A percentile compares a stretch with the other conserved stretches of the same genome.
These are phyloP conservation scores for Pheosia gnoma DNA, from an alignment of 2,888 invertebrate species.

Conservation along the genomic window DNA sequence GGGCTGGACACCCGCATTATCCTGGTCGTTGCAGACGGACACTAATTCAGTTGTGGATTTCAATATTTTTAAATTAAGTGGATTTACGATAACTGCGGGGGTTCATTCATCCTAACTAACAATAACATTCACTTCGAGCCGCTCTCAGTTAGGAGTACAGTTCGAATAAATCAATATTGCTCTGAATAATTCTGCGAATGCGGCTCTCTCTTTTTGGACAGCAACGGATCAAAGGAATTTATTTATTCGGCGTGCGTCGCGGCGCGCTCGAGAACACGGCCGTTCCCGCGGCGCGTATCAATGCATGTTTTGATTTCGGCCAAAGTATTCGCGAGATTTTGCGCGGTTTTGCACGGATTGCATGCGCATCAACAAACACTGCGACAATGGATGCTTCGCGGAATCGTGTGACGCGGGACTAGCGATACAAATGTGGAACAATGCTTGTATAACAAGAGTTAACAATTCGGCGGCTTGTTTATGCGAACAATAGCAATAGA, in stretches of 20 bases:
- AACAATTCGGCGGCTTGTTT: constrained; percentile 75
- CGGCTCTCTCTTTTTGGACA: constrained; percentile 9
- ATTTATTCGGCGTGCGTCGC: constrained; percentile 34
- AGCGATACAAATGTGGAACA: constrained; percentile 76
- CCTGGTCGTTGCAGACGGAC: constrained; percentile 39
- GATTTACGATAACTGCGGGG: constrained; percentile 53
- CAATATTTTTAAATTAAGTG: constrained; percentile 62
- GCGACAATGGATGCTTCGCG: constrained; percentile 78
- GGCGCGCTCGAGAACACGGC: constrained; percentile 42
- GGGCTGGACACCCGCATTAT: constrained; percentile 77
- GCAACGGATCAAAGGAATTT: constrained; percentile 24
- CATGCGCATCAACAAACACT: constrained; percentile 73
- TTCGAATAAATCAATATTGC: neutral
- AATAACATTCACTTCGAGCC: constrained; percentile 14
- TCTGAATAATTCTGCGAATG: neutral
- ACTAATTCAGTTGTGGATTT: constrained; percentile 61
- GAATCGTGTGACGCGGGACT: constrained; percentile 72
- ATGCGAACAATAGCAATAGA: constrained; percentile 72
- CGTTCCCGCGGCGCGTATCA: constrained; percentile 52
- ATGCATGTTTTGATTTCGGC: constrained; percentile 68
- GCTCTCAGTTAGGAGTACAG: constrained; percentile 7
- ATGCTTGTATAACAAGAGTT: constrained; percentile 76
- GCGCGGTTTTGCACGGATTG: constrained; percentile 62
- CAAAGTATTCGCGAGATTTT: constrained; percentile 73
- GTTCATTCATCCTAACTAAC: constrained; percentile 32